Evolutionary conservation across 2,113 vertebrate genomes (phyloP).

Genomic region (Platichthys stellatus): DNA sequence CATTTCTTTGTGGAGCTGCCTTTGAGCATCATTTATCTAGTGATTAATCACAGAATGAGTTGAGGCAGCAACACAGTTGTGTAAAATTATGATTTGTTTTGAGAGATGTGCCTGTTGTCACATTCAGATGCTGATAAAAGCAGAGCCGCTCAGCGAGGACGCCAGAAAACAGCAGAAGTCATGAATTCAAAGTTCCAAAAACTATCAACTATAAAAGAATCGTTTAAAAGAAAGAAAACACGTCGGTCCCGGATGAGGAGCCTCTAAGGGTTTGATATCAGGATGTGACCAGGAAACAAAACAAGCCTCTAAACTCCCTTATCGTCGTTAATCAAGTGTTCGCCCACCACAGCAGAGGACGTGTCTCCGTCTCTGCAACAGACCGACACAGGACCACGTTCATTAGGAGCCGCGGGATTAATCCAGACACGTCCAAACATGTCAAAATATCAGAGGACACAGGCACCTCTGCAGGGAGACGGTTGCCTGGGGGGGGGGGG

Average conservation of each 20-base stretch:
- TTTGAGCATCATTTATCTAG: too few relatives aligned
- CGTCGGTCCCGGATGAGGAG: not conserved
- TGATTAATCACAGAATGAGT: too few relatives aligned
- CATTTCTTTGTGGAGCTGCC: too few relatives aligned
- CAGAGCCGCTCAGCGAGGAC: not conserved
- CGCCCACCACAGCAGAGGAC: too few relatives aligned
- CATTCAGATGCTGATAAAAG: too few relatives aligned
- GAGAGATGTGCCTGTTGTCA: too few relatives aligned
- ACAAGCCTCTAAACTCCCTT: not conserved
- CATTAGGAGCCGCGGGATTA: not conserved
- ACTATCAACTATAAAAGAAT: too few relatives aligned
- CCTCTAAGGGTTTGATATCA: not conserved
- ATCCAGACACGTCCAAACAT: conserved; percentile 51
- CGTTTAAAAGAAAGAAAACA: not conserved
- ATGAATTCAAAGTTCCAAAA: not conserved
- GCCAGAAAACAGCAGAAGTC: not conserved
- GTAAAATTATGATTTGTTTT: too few relatives aligned
- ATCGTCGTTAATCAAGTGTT: not conserved
- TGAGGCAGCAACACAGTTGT: too few relatives aligned
- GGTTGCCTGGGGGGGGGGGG: conserved; percentile 6
- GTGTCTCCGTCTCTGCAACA: not conserved
- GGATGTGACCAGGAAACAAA: not conserved
- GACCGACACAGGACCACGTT: conserved; percentile 8
- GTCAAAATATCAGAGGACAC: conserved; percentile 44
- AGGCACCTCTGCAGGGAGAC: not conserved